phyloP scores from a whole-genome alignment of 2,113 vertebrate species.

The Empidonax traillii region DNA sequence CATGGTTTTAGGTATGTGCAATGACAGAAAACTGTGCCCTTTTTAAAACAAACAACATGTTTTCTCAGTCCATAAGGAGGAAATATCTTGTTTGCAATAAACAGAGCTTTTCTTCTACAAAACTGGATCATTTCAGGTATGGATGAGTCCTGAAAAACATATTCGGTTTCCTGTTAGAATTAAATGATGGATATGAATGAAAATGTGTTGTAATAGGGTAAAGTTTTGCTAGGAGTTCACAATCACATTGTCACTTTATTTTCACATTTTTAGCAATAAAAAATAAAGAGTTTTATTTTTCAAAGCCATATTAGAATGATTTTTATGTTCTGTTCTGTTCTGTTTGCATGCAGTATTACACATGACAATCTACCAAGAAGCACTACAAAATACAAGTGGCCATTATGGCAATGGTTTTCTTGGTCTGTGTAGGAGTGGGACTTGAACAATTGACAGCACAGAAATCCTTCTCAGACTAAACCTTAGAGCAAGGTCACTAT shows the following conservation, averaged over 20 bases:
- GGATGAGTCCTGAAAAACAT: neutral
- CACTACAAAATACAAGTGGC: neutral
- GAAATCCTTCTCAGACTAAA: neutral
- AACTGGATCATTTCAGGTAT: neutral
- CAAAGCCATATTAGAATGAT: neutral
- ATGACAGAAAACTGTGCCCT: neutral
- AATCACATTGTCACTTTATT: neutral
- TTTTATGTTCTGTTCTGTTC: neutral
- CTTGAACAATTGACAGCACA: neutral
- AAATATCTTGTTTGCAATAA: neutral
- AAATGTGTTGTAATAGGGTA: neutral
- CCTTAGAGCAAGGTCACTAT: neutral
- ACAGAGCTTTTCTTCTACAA: neutral
- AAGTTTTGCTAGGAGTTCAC: neutral
- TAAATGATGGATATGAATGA: neutral
- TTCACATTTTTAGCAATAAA: neutral
- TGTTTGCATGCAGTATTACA: neutral
- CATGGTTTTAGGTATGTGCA: neutral
- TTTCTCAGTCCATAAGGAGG: neutral
- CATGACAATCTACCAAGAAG: neutral
- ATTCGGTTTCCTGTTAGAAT: neutral
- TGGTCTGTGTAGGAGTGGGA: neutral
- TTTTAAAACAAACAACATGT: neutral
- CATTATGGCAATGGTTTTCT: neutral
- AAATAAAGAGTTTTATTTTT: neutral